Evolutionary conservation across 2,888 invertebrate species (phyloP).

Genomic region (Erebia ligea): DNA sequence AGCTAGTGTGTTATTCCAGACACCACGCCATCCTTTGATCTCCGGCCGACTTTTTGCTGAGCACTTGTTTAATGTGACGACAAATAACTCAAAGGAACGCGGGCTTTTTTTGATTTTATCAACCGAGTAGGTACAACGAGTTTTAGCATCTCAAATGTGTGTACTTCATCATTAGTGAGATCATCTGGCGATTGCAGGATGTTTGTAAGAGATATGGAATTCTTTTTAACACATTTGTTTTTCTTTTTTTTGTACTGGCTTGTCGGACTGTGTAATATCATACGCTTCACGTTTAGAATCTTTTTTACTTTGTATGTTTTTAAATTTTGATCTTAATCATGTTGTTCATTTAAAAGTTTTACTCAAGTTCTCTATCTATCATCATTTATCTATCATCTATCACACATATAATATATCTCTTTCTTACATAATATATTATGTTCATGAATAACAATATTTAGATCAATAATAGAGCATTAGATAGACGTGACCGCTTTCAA

Average conservation of each 20-base stretch:
- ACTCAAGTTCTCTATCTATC: too few species aligned
- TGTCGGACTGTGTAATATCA: not conserved
- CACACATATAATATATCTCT: too few species aligned
- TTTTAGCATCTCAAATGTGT: conserved; percentile 68
- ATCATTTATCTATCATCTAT: too few species aligned
- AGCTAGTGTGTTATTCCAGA: conserved; percentile 70
- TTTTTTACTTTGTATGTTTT: not conserved
- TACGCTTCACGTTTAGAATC: not conserved
- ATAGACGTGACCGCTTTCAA: too few species aligned
- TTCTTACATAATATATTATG: too few species aligned
- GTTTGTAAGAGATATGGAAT: conserved; percentile 38
- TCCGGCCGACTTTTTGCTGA: conserved; percentile 73
- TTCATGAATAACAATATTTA: too few species aligned
- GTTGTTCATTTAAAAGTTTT: not conserved
- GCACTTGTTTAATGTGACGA: conserved; percentile 79
- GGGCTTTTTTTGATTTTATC: conserved; percentile 74
- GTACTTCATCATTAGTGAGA: conserved; percentile 76
- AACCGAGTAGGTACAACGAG: conserved; percentile 60
- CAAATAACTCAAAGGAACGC: conserved; percentile 78
- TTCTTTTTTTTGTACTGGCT: conserved; percentile 25
- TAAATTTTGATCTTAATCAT: not conserved
- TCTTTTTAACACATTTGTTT: conserved; percentile 36
- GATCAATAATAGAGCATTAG: too few species aligned
- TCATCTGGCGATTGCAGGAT: conserved; percentile 55
- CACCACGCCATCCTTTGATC: conserved; percentile 77